Conservation (phyloP, 2,113 vertebrate genomes). For the Spheniscus mendiculus region DNA sequence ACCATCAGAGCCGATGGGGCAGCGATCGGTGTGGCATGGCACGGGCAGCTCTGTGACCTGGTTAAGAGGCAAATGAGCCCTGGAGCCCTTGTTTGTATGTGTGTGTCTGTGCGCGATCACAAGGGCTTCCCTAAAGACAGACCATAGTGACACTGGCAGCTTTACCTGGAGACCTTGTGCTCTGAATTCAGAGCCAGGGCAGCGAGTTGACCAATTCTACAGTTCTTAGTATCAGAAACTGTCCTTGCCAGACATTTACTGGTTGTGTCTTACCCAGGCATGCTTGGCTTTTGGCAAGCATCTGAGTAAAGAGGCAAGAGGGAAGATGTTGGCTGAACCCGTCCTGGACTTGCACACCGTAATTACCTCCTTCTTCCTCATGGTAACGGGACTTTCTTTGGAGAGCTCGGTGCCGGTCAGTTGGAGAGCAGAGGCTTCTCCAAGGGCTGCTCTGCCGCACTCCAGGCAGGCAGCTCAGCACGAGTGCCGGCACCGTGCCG, state of each 20-base stretch:
- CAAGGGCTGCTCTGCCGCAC: background rate
- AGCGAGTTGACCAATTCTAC: background rate
- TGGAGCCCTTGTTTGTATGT: background rate
- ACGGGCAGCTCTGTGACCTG: background rate
- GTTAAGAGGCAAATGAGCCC: background rate
- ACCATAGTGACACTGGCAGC: background rate
- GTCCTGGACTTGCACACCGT: background rate
- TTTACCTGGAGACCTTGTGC: background rate
- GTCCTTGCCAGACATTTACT: background rate
- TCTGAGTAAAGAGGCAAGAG: background rate
- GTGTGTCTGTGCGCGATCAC: background rate
- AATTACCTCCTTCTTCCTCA: background rate
- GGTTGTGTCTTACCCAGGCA: background rate
- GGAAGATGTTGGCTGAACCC: background rate
- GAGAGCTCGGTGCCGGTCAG: background rate
- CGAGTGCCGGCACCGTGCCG: rapidly evolving
- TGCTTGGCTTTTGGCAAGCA: background rate
- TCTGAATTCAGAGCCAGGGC: background rate
- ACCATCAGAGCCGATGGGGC: background rate
- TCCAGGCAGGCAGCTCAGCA: too few relatives aligned
- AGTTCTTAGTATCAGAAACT: background rate
- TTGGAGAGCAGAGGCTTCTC: background rate
- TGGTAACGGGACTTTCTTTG: background rate
- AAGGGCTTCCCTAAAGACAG: background rate
- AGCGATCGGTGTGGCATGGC: background rate